Evolutionary conservation across 2,888 invertebrate genomes (phyloP).

Genomic region (Tetheella fluctuosa): DNA sequence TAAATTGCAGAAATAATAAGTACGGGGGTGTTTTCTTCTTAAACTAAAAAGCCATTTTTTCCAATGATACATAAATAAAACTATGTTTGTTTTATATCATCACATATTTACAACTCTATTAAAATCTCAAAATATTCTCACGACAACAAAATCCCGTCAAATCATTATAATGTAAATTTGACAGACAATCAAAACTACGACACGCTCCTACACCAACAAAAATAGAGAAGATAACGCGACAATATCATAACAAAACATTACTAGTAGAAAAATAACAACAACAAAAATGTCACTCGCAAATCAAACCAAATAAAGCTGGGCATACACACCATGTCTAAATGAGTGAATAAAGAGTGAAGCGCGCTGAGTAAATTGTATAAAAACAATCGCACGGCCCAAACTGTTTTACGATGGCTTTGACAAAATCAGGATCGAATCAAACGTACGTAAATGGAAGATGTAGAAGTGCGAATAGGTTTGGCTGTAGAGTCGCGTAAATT

Average conservation of each 20-base stretch:
- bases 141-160: conserved; percentile 51
- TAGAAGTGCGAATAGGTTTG: conserved; percentile 47
- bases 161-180: conserved; percentile 77
- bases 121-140: conserved; percentile 62
- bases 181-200: conserved; percentile 77
- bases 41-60: too few species aligned
- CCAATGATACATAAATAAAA: not conserved
- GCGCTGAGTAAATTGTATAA: conserved; percentile 75
- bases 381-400: conserved; percentile 75
- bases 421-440: conserved; percentile 79
- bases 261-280: conserved; percentile 62
- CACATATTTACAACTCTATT: conserved; percentile 29
- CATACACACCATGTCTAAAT: conserved; percentile 65
- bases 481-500: conserved; percentile 43
- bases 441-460: conserved; percentile 78
- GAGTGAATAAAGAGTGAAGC: conserved; percentile 61
- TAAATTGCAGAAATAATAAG: too few species aligned
- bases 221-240: conserved; percentile 63
- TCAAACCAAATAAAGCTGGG: conserved; percentile 72
- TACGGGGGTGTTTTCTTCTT: too few species aligned
- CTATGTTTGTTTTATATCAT: conserved; percentile 2
- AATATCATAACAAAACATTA: conserved; percentile 69
- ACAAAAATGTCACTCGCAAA: conserved; percentile 78
- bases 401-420: conserved; percentile 81
- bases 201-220: conserved; percentile 64